Conservation (phyloP, 2,797 vertebrate species). For the Gambelia wislizenii region DNA sequence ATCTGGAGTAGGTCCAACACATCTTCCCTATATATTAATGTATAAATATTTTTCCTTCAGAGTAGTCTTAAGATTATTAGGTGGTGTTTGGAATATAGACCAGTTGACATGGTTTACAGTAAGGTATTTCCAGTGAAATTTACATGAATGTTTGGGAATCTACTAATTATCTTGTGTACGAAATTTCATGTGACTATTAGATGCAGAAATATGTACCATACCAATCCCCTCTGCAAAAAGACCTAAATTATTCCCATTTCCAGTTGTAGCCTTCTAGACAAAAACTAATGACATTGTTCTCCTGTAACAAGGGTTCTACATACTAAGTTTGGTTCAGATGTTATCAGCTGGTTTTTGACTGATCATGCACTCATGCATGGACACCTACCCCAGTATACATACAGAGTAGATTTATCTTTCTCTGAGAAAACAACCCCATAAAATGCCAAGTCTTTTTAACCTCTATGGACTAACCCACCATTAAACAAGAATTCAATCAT, state of each 20-base stretch:
- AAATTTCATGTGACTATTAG: not conserved
- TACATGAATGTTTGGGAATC: not conserved
- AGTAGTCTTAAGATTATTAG: not conserved
- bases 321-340: not conserved
- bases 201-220: not conserved
- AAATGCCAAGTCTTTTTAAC: not conserved
- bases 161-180: not conserved
- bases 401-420: not conserved
- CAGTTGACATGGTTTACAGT: not conserved
- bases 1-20: not conserved
- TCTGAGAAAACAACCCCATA: not conserved
- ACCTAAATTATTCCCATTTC: not conserved
- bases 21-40: not conserved
- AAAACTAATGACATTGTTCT: no score
- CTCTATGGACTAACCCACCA: not conserved
- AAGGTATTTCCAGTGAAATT: not conserved
- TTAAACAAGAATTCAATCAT: not conserved
- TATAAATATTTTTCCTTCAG: not conserved
- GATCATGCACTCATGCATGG: not conserved
- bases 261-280: not conserved
- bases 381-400: not conserved
- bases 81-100: not conserved
- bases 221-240: not conserved
- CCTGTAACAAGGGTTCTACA: not conserved
- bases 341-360: not conserved